Evolutionary conservation across 2,797 vertebrate species (phyloP).

Genomic region (Allochrocebus solatus): DNA sequence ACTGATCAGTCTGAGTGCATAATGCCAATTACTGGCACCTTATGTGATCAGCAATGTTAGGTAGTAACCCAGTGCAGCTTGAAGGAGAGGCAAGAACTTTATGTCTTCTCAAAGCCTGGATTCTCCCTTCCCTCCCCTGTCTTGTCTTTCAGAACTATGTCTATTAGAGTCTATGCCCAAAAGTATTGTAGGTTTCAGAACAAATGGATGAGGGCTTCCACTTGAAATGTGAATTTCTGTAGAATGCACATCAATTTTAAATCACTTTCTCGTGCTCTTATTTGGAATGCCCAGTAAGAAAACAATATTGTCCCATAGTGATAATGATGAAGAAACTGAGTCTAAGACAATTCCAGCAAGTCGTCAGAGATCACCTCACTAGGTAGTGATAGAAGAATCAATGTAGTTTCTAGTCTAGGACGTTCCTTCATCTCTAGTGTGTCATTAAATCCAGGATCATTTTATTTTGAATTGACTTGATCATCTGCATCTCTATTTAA

Average conservation of each 20-base stretch:
- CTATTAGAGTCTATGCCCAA: not conserved
- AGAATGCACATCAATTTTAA: not conserved
- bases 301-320: not conserved
- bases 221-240: not conserved
- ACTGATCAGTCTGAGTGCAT: not conserved
- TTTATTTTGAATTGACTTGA: not conserved
- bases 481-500: not conserved
- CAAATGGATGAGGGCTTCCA: not conserved
- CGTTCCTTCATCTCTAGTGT: not conserved
- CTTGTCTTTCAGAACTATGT: not conserved
- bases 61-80: rapidly evolving
- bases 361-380: not conserved
- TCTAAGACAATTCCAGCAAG: not conserved
- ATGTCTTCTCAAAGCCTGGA: not conserved
- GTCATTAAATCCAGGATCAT: not conserved
- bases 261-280: not conserved
- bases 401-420: not conserved
- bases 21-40: not conserved
- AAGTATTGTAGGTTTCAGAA: not conserved
- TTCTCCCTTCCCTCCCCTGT: not conserved
- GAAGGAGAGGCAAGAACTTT: not conserved
- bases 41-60: not conserved
- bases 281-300: not conserved
- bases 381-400: not conserved
- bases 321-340: not conserved